Evolutionary conservation across 2,797 vertebrate genomes (phyloP).

Genomic region (Periparus ater): DNA sequence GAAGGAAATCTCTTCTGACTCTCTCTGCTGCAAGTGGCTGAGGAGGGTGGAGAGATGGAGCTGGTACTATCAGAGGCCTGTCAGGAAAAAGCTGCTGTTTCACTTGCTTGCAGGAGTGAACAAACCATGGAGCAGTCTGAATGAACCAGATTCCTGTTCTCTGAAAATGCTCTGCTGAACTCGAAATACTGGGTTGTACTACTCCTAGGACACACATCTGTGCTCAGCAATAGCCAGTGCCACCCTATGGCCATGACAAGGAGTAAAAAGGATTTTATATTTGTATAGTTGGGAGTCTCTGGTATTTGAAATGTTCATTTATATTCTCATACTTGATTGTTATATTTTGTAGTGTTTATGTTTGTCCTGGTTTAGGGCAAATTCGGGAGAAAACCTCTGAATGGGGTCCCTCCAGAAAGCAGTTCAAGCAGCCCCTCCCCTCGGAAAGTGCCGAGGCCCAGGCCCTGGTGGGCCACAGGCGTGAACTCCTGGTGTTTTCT

Average conservation of each 20-base stretch:
- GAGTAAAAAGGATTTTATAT: not conserved
- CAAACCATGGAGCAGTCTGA: not conserved
- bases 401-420: no score
- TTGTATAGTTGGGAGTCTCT: not conserved
- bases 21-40: not conserved
- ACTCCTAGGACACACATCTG: not conserved
- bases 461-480: no score
- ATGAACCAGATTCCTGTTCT: not conserved
- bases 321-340: not conserved
- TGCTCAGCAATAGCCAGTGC: not conserved
- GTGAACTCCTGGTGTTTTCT: no score
- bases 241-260: rapidly evolving
- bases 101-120: not conserved
- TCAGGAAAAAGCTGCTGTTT: not conserved
- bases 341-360: not conserved
- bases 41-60: not conserved
- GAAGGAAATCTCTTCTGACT: not conserved
- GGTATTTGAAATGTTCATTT: not conserved
- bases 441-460: no score
- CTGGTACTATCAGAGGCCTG: not conserved
- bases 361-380: no score
- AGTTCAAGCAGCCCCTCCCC: no score
- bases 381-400: no score
- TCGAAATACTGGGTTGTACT: not conserved
- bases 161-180: not conserved